Evolutionary conservation across 2,888 invertebrate species (phyloP).

Genomic region (Smittia sp.): DNA sequence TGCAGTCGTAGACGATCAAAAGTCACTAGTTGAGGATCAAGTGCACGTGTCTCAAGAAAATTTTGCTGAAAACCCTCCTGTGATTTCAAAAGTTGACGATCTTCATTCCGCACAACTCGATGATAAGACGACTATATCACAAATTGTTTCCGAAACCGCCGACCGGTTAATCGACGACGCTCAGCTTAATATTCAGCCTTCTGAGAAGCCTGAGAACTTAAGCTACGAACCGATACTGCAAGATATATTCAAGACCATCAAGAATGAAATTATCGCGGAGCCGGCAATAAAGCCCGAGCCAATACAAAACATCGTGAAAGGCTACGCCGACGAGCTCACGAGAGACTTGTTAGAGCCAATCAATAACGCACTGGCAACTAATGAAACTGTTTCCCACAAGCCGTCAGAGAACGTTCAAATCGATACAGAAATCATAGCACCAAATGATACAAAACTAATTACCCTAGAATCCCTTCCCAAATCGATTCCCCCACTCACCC

Average conservation of each 20-base stretch:
- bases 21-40: background rate
- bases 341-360: slow-evolving; percentile 19
- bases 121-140: too few relatives aligned
- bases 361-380: background rate
- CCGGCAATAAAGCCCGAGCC: slow-evolving; percentile 6
- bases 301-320: slow-evolving; percentile 26
- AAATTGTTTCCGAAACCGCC: slow-evolving; percentile 9
- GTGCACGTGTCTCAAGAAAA: background rate
- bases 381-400: background rate
- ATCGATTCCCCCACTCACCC: background rate
- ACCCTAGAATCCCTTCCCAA: slow-evolving; percentile 5
- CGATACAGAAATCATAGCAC: background rate
- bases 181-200: background rate
- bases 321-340: slow-evolving; percentile 15
- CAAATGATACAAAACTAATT: slow-evolving; percentile 26
- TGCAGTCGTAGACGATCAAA: background rate
- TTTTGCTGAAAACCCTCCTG: background rate
- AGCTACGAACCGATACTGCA: slow-evolving; percentile 24
- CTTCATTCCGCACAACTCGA: too few relatives aligned
- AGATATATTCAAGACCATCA: slow-evolving; percentile 33
- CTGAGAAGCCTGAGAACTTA: background rate
- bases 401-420: background rate
- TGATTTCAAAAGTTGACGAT: background rate
- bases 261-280: slow-evolving; percentile 32
- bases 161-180: slow-evolving; percentile 25